These are phyloP conservation scores for Pharmacophagus antenor DNA, from an alignment of 2,888 invertebrate genomes.

Conservation along the genomic window DNA sequence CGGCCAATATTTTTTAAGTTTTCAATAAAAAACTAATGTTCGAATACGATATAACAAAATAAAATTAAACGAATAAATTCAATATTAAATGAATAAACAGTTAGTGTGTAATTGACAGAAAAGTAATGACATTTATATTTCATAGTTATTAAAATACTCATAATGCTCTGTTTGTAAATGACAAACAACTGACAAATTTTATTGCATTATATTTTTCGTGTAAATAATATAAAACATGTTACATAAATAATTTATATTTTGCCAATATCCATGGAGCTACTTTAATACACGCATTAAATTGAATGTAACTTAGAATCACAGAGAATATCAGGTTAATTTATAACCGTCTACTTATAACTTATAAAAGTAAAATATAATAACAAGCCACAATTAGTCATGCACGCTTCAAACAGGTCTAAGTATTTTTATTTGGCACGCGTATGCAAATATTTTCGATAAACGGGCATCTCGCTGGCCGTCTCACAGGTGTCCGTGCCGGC, in stretches of 20 bases:
- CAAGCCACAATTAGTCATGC: conserved; percentile 54
- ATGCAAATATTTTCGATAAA: conserved; percentile 63
- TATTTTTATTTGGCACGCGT: conserved; percentile 54
- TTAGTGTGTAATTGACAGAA: no score
- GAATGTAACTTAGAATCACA: neutral
- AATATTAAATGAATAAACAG: neutral
- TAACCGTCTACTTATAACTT: conserved; percentile 35
- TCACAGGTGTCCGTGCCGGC: conserved; percentile 48
- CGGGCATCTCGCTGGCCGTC: conserved; percentile 42
- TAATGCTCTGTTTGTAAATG: no score
- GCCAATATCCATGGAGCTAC: neutral
- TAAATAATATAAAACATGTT: no score
- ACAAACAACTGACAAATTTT: no score
- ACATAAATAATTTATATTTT: neutral
- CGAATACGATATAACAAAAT: neutral
- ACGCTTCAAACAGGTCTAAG: conserved; percentile 56
- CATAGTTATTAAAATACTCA: no score
- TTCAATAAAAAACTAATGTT: conserved; percentile 21
- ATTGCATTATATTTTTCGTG: no score
- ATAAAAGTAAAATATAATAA: conserved; percentile 35
- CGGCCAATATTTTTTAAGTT: neutral
- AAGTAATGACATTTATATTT: no score
- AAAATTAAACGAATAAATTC: neutral
- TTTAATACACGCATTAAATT: neutral
- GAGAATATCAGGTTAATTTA: conserved; percentile 21